Evolutionary conservation across 2,888 invertebrate species (phyloP), one percentile per base, ranked within the genome.

Genomic region (Lasioglossum vierecki): DNA sequence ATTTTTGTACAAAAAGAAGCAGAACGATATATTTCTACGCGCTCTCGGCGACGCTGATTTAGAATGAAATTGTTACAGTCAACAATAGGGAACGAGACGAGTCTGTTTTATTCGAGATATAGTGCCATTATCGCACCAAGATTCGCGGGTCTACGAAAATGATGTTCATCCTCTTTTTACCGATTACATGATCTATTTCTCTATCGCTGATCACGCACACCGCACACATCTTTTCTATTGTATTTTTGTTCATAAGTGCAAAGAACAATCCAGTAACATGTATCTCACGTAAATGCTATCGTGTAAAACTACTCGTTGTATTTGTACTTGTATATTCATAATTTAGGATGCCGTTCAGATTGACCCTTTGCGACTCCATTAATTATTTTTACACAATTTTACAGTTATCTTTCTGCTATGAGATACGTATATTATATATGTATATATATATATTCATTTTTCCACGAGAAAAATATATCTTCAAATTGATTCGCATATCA

Each of bases 221-320:
- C 11, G 49, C 22, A 46, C 57, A 63, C 41, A 44, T 41, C 13
- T 72, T 66, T 15, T 46, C 18, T 70, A 49, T 11, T 46, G 60
- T 70, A 39, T 78, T 57, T 57, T n/a, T 72, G 44, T 30, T 30
- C 30, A 22, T 6, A 30, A 44, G n/a, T 49, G 60, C 68, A 83
- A 76, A 66, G 22, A 76, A 30, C 22, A 76, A n/a, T 15, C 49
- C n/a, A 46, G 74, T 68, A 18, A 35, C 57, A 53, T 44, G 13
- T 71, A 63, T 41, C 41, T 78, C 30, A 11, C 30, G 30, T 75
- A 46, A 57, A 84, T 60, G 60, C 46, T 80, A 57, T 53, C 60
- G 60, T 84, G 80, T 77, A 88, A 84, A 88, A 88, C 68, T 70
- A 88, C 68, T 70, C 41, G 35, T 66, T 76, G 76, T 79, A 76